Evolutionary conservation across 2,113 vertebrate genomes (phyloP).

Genomic region (Thunnus thynnus): DNA sequence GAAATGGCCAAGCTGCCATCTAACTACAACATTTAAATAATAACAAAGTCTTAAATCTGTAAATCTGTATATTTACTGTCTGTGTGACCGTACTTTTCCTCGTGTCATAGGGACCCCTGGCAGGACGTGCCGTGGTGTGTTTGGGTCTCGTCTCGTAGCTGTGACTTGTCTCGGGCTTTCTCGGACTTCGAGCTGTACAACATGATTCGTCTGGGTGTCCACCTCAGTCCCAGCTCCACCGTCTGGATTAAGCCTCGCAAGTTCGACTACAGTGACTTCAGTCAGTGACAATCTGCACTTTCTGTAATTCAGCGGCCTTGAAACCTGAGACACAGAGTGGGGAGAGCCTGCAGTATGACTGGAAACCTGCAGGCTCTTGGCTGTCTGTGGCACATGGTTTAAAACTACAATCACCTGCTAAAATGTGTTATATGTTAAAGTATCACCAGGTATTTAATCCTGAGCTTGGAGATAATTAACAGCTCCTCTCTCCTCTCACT

Average conservation of each 20-base stretch:
- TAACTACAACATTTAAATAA: too few relatives aligned
- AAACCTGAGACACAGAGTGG: background rate
- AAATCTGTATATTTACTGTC: background rate
- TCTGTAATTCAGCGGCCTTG: background rate
- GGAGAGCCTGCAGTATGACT: background rate
- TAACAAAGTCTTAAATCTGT: background rate
- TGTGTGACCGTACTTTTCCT: background rate
- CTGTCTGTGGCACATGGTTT: background rate
- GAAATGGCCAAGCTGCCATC: too few relatives aligned
- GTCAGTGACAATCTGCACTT: conserved; percentile 51
- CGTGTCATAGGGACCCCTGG: conserved; percentile 69
- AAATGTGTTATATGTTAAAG: background rate
- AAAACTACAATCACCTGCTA: background rate
- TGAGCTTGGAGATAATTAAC: background rate
- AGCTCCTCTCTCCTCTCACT: background rate
- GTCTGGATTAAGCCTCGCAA: conserved; percentile 49
- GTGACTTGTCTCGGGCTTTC: conserved; percentile 77
- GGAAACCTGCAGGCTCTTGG: background rate
- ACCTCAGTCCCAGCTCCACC: conserved; percentile 44
- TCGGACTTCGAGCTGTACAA: conserved; percentile 64
- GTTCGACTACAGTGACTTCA: conserved; percentile 73
- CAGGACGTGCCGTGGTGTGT: conserved; percentile 75
- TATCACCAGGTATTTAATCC: too few relatives aligned
- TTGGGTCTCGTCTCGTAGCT: conserved; percentile 63
- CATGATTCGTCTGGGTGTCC: conserved; percentile 70